Evolutionary conservation across 2,113 vertebrate species (phyloP), one percentile per base, ranked within the genome.

Genomic region (Peromyscus polionotus): DNA sequence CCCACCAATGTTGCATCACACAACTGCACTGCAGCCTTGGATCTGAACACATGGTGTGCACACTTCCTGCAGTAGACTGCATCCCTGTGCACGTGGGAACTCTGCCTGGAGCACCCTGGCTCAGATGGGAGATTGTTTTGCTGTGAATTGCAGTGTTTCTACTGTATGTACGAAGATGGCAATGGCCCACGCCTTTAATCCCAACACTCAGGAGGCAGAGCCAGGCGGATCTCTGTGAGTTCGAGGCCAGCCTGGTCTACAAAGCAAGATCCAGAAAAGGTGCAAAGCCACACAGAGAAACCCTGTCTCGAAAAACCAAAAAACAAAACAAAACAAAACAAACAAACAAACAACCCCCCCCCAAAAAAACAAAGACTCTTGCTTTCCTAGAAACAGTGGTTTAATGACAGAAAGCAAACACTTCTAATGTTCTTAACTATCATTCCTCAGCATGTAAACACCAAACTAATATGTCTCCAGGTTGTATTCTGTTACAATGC

Each of bases 1-100:
- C 63, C 31, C 4, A 3, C 28, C 0, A 8, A 19, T 0, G 39
- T 19, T 22, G 61, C 1, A 7, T 67, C 42, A 33, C 28, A 19
- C 24, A 31, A 31, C 24, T 42, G 8, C 26, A 86, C 12, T 1
- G 11, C 16, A n/a, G 85, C 28, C 65, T n/a, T n/a, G 85, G 28
- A 12, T 70, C 7, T 24, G 31, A 51, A 13, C 28, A 48, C 65
- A 16, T 10, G 11, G 13, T 39, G 17, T 51, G 63, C 10, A 7
- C 31, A 11, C 39, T 65, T 87, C 20, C 19, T 51, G 0, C 65
- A 13, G 31, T 36, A 24, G 26, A 7, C 24, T 48, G 26, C 14
- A 31, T 20, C 61, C 19, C 14, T 7, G 26, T 31, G 39, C 84
- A 19, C 24, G 3, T 10, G 81, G 26, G 36, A 31, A 19, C 4